A percentile compares a stretch with the other conserved stretches of the same genome.
phyloP scores from a whole-genome alignment of 2,113 vertebrate genomes.

The Athene noctua region DNA sequence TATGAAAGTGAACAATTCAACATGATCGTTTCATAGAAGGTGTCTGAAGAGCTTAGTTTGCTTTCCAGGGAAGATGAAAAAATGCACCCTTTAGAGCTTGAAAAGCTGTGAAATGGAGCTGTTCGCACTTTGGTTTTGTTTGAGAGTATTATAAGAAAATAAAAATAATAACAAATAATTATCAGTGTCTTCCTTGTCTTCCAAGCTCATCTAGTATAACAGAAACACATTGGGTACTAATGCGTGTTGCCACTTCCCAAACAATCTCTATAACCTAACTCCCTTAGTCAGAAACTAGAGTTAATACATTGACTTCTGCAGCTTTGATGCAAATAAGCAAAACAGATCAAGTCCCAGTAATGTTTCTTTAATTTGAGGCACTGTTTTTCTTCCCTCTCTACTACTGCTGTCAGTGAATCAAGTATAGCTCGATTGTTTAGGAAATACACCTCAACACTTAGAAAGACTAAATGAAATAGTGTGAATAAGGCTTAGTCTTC shows the following conservation, averaged over 20 bases:
- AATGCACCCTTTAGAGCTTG: background rate
- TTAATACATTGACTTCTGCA: background rate
- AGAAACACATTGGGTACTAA: background rate
- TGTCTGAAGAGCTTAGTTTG: background rate
- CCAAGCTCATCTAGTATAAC: background rate
- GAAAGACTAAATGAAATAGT: background rate
- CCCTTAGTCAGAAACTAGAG: background rate
- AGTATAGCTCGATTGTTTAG: accelerated
- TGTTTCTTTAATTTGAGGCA: background rate
- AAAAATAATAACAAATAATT: background rate
- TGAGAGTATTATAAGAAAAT: background rate
- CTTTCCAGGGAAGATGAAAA: background rate
- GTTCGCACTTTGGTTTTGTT: background rate
- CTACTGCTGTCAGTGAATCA: background rate
- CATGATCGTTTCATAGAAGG: background rate
- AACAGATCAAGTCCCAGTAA: background rate
- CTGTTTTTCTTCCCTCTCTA: background rate
- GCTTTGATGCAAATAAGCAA: background rate
- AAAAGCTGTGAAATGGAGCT: background rate
- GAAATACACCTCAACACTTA: background rate
- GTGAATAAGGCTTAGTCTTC: background rate
- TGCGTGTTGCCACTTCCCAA: background rate
- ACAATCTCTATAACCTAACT: background rate
- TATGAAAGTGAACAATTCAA: background rate
- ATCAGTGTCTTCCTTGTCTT: background rate